Base-by-base conservation (phyloP, 2,888 invertebrate genomes). In the Oasisia sp. region DNA sequence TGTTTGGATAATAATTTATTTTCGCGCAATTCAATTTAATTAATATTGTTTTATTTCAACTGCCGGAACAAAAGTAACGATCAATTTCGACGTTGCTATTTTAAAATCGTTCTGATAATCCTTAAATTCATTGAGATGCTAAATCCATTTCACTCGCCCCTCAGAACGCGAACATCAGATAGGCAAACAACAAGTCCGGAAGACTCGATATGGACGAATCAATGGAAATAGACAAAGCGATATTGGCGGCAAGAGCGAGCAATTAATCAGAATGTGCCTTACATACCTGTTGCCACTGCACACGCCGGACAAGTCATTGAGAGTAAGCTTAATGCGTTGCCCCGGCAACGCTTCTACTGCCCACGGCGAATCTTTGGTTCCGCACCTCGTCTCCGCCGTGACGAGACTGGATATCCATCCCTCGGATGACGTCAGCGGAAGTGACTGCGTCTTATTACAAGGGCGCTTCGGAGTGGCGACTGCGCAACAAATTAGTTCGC, bases 381-480 rank as follows among this genome's bases (percentile, higher is more conserved):
- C 92, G 38, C 92, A 92, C 58, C 90, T 91, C 89, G 92, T 92
- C 27, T 92, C 92, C 27, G 92, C 92, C 11, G 92, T 91, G 12
- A 89, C 56, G 32, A 90, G 32, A 91, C 92, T 92, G 19, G 92
- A 74, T 74, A 74, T 74, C 74, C 74, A 74, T 74, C 74, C 74
- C 74, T 74, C 74, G 5, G 74, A 7, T 74, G 74, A 74, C 74
- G 74, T 74, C 74, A 74, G 27, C 74, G 74, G 74, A 74, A 74
- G 74, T 74, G 74, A 27, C 74, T 74, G 74, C 14, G 74, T 74
- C 74, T 19, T 74, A 74, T 74, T 74, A 74, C 74, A 74, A 19
- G 74, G 74, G 74, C 74, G 19, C 74, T 27, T 0, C 19, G 74
- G 74, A n/a, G 74, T 74, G 19, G 74, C 74, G 7, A 74, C 74